Evolutionary conservation across 2,797 vertebrate genomes (phyloP).

Genomic region (Gastrophryne carolinensis): DNA sequence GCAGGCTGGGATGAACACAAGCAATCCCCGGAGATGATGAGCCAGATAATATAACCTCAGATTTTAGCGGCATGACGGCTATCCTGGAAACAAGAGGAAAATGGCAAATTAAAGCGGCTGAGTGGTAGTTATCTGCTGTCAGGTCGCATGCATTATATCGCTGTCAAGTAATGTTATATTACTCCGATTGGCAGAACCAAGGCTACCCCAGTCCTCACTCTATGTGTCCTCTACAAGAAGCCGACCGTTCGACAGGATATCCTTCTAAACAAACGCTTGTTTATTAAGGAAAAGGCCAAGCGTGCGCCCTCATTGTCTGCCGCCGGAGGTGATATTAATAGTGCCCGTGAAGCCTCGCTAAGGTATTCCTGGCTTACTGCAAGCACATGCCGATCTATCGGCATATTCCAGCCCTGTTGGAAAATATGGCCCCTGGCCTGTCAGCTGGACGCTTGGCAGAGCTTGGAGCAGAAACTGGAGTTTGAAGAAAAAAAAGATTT

Average conservation of each 20-base stretch:
- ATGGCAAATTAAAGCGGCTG: conserved; percentile 17
- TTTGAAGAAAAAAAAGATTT: not conserved
- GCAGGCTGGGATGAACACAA: not conserved
- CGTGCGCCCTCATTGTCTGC: conserved; percentile 65
- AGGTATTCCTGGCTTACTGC: conserved; percentile 60
- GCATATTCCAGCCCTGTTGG: not conserved
- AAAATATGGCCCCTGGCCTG: conserved; percentile 50
- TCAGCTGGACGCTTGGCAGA: conserved; percentile 40
- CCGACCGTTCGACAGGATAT: conserved; percentile 66
- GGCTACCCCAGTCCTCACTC: conserved; percentile 55
- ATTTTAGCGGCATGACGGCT: conserved; percentile 19
- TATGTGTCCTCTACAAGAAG: conserved; percentile 55
- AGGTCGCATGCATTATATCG: conserved; percentile 12
- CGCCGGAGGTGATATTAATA: conserved; percentile 64
- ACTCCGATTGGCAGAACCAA: conserved; percentile 16
- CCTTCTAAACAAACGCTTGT: conserved; percentile 64
- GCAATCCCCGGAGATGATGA: conserved; percentile 25
- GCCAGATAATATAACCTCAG: conserved; percentile 31
- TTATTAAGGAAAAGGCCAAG: conserved; percentile 65
- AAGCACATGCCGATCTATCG: conserved; percentile 60
- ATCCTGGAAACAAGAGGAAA: conserved; percentile 18
- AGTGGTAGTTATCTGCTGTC: conserved; percentile 27
- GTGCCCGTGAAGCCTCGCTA: conserved; percentile 57
- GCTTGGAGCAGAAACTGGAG: not conserved
- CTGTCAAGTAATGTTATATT: conserved; percentile 3